Conservation (phyloP, 2,113 vertebrate genomes). For the Picathartes gymnocephalus region DNA sequence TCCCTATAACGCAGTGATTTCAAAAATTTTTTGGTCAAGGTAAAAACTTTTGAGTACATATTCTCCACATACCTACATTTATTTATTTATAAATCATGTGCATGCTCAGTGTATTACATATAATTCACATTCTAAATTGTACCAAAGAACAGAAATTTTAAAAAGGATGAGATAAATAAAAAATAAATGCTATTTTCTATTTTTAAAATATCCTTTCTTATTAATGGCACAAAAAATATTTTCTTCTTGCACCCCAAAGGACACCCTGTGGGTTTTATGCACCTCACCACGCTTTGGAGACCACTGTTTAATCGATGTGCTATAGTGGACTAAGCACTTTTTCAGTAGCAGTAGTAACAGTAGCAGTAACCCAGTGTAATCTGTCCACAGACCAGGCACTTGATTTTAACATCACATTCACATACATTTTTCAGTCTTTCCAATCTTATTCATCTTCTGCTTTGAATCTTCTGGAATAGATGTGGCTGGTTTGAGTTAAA, state of each 20-base stretch:
- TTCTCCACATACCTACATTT: neutral
- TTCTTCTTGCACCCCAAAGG: neutral
- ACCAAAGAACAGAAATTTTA: neutral
- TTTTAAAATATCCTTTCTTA: neutral
- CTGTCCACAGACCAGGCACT: neutral
- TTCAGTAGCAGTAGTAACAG: neutral
- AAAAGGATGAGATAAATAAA: neutral
- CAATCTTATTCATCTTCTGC: neutral
- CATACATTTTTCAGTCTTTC: neutral
- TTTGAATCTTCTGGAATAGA: neutral
- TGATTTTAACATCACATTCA: neutral
- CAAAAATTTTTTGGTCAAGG: neutral
- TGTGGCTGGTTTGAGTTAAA: neutral
- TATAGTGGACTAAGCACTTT: neutral
- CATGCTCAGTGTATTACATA: too few relatives aligned
- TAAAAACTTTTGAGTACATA: neutral
- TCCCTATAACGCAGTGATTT: neutral
- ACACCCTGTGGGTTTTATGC: rapidly evolving
- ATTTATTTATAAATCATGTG: neutral
- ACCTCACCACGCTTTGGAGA: neutral
- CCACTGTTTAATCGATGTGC: neutral
- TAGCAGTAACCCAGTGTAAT: neutral
- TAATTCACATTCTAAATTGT: neutral
- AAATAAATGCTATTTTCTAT: neutral
- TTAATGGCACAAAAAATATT: neutral